Percentiles rank a stretch among this genome's conserved stretches.
phyloP scores from a whole-genome alignment of 92 coral and sea anemone species.

The Chrysogorgia sp. region DNA sequence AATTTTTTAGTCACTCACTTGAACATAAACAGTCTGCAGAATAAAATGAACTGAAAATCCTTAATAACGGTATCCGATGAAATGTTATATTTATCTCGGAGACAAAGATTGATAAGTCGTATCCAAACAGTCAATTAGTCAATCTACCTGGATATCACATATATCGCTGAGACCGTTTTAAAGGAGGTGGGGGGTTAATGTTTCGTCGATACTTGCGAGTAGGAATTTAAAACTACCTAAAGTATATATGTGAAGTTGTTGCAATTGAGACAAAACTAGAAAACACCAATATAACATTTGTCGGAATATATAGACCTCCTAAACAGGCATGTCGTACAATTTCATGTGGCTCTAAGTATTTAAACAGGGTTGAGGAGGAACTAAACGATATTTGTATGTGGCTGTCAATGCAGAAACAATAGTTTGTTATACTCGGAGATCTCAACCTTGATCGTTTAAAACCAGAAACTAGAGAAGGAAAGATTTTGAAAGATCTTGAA shows the following conservation, averaged over 20 bases:
- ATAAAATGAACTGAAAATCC: slow-evolving; percentile 34
- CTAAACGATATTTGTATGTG: slow-evolving; percentile 45
- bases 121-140: slow-evolving; percentile 40
- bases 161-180: slow-evolving; percentile 28
- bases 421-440: slow-evolving; percentile 39
- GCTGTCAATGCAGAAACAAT: slow-evolving; percentile 36
- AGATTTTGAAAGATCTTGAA: slow-evolving; percentile 51
- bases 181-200: slow-evolving; percentile 45
- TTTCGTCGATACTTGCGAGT: slow-evolving; percentile 18
- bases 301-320: slow-evolving; percentile 40
- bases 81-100: slow-evolving; percentile 44
- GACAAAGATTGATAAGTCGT: slow-evolving; percentile 50
- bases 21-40: slow-evolving; percentile 40
- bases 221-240: slow-evolving; percentile 44
- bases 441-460: slow-evolving; percentile 56
- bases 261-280: slow-evolving; percentile 37
- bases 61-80: slow-evolving; percentile 13
- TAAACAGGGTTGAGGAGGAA: slow-evolving; percentile 49
- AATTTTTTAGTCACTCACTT: slow-evolving; percentile 14
- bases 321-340: slow-evolving; percentile 1
- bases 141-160: slow-evolving; percentile 35
- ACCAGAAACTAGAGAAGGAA: slow-evolving; percentile 50
- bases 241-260: slow-evolving; percentile 30
- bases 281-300: not conserved
- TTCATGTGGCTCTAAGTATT: not conserved